Conservation (phyloP, 1,140 invertebrate species). For the Cotesia glomerata region DNA sequence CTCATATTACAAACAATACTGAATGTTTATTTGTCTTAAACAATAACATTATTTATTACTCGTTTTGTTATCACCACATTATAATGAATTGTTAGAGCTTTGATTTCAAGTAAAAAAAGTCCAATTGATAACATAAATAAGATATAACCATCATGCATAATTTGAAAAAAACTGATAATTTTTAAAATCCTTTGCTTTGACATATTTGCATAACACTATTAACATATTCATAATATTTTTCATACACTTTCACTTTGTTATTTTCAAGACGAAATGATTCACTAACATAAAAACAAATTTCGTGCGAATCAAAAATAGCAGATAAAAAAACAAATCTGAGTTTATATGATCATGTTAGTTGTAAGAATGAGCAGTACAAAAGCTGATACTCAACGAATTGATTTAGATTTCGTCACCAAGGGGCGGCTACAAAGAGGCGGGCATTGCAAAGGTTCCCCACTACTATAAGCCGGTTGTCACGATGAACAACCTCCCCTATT, state of each 20-base stretch:
- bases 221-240: neutral
- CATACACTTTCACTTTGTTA: neutral
- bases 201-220: neutral
- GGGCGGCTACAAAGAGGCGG: slow-evolving; percentile 17
- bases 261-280: neutral
- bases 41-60: too few relatives aligned
- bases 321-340: neutral
- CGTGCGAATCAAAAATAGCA: neutral
- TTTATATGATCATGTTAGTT: neutral
- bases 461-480: neutral
- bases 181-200: neutral
- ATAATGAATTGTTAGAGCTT: too few relatives aligned
- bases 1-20: too few relatives aligned
- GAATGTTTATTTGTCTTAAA: too few relatives aligned
- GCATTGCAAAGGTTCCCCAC: neutral
- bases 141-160: too few relatives aligned
- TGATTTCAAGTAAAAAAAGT: too few relatives aligned
- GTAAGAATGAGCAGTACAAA: slow-evolving; percentile 10
- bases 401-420: slow-evolving; percentile 3
- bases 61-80: too few relatives aligned
- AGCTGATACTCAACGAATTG: slow-evolving; percentile 4
- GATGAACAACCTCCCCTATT: slow-evolving; percentile 3
- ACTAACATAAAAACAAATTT: neutral
- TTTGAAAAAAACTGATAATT: too few relatives aligned
- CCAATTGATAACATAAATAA: too few relatives aligned